A percentile compares a stretch with the other conserved stretches of the same genome.
Evolutionary conservation across 2,113 vertebrate genomes (phyloP).

Genomic region (Melanerpes formicivorus): DNA sequence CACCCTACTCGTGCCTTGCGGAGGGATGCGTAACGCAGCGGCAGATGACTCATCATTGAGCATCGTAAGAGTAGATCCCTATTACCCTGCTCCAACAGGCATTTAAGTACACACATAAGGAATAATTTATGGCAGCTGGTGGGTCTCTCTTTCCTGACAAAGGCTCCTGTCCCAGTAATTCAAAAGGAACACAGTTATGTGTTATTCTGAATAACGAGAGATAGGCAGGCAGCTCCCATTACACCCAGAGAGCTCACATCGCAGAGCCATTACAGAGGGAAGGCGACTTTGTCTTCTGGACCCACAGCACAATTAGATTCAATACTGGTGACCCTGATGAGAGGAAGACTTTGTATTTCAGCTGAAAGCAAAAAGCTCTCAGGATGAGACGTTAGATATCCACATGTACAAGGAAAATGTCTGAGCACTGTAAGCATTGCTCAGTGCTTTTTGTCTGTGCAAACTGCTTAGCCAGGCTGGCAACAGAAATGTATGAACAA

Average conservation of each 20-base stretch:
- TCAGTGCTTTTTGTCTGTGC: not conserved
- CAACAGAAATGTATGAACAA: not conserved
- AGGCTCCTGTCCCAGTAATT: not conserved
- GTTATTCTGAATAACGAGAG: not conserved
- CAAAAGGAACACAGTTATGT: not conserved
- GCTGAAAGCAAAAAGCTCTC: not conserved
- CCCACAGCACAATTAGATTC: not conserved
- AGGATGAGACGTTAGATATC: not conserved
- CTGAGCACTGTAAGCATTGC: not conserved
- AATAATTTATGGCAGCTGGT: not conserved
- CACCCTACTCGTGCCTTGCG: not conserved
- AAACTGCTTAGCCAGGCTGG: not conserved
- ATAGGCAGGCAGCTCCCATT: not conserved
- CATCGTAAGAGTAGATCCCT: not conserved
- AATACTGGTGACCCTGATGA: not conserved
- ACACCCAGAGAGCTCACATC: not conserved
- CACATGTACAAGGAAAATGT: accelerated
- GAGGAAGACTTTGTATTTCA: not conserved
- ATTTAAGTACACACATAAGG: not conserved
- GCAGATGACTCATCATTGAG: not conserved
- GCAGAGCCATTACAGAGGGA: not conserved
- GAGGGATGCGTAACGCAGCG: not conserved
- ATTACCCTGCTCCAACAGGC: not conserved
- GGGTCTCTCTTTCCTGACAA: not conserved
- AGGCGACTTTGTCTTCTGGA: not conserved